These are phyloP conservation scores for Amyelois transitella DNA, from an alignment of 1,140 invertebrate species.

Conservation along the genomic window DNA sequence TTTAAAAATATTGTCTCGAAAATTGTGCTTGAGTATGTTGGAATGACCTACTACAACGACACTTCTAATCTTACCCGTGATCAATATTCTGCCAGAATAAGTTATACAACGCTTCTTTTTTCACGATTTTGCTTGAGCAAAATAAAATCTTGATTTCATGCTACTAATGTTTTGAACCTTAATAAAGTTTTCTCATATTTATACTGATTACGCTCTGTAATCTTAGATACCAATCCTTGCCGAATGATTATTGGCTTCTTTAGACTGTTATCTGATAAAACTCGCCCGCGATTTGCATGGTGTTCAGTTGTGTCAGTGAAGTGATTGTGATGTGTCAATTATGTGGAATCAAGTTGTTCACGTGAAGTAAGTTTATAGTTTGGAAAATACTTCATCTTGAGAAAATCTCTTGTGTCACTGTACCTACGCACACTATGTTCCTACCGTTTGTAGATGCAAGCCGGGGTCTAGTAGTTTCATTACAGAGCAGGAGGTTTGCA, in stretches of 20 bases:
- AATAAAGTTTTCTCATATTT: not conserved
- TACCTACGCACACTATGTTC: too few species aligned
- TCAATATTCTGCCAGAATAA: too few species aligned
- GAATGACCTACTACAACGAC: too few species aligned
- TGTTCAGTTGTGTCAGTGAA: not conserved
- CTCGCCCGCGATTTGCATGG: not conserved
- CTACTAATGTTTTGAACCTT: not conserved
- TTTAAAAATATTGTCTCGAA: too few species aligned
- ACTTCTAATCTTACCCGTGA: too few species aligned
- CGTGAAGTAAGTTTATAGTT: slow-evolving; percentile 44
- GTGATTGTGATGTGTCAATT: slow-evolving; percentile 1
- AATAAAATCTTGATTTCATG: too few species aligned
- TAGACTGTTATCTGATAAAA: not conserved
- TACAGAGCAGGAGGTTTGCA: not conserved
- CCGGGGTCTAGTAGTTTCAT: too few species aligned
- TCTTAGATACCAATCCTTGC: not conserved
- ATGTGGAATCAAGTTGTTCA: slow-evolving; percentile 62
- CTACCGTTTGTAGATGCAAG: too few species aligned
- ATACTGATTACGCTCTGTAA: not conserved
- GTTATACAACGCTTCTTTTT: too few species aligned
- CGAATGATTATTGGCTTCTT: not conserved
- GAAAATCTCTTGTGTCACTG: too few species aligned
- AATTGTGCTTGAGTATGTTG: too few species aligned
- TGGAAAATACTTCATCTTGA: not conserved
- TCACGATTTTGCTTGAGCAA: too few species aligned